A percentile compares a stretch with the other conserved stretches of the same genome.
Conservation (phyloP, 2,888 invertebrate species). For the Hecatera dysodea region DNA sequence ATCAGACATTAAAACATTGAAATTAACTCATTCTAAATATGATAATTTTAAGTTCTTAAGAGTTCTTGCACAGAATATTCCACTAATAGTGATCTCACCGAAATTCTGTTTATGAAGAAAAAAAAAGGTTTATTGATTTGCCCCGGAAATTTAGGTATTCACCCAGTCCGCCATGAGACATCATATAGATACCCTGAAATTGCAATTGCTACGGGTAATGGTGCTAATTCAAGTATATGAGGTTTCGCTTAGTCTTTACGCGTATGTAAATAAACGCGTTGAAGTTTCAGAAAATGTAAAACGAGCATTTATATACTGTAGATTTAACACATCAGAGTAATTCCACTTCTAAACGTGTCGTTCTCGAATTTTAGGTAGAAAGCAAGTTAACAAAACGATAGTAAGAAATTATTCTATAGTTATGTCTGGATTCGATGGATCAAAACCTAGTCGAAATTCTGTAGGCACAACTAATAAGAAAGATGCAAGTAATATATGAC, state of each 20-base stretch:
- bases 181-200: constrained; percentile 19
- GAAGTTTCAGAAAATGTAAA: neutral
- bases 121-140: constrained; percentile 22
- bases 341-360: constrained; percentile 39
- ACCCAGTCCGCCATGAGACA: neutral
- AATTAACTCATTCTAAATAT: constrained; percentile 1
- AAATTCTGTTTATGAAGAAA: constrained; percentile 30
- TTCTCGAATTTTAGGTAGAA: constrained; percentile 4
- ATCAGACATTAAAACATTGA: constrained; percentile 11
- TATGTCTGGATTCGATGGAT: constrained; percentile 9
- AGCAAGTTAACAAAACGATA: constrained; percentile 11
- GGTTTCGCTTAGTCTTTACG: neutral
- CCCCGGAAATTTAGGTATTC: constrained; percentile 9
- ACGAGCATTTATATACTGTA: constrained; percentile 32
- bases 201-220: constrained; percentile 12
- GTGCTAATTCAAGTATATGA: constrained; percentile 22
- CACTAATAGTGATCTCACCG: constrained; percentile 35
- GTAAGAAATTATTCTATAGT: constrained; percentile 23
- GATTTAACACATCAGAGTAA: constrained; percentile 45
- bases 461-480: constrained; percentile 19
- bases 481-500: constrained; percentile 23
- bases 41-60: neutral
- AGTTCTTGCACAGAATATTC: constrained; percentile 28
- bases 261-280: neutral
- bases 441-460: constrained; percentile 30